Evolutionary conservation across 2,797 vertebrate species (phyloP).

Genomic region (Hippopotamyrus pictus): DNA sequence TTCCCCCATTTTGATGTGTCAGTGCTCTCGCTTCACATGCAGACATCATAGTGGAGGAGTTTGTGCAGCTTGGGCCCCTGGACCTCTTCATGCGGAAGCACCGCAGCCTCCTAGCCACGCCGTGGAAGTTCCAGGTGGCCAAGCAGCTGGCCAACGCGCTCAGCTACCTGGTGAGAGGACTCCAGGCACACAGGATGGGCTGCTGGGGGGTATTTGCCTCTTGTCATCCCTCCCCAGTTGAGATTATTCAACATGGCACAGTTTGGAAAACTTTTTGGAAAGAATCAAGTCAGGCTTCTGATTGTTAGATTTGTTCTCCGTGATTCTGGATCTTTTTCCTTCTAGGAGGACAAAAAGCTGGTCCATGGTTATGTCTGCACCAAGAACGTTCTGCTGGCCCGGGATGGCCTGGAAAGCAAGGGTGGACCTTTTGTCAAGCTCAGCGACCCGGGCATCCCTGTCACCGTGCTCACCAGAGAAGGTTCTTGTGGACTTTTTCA

Average conservation of each 20-base stretch:
- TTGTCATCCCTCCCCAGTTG: background rate
- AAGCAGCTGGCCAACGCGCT: constrained; percentile 92
- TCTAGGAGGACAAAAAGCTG: constrained; percentile 91
- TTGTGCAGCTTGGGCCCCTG: constrained; percentile 82
- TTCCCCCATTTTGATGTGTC: background rate
- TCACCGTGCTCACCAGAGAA: constrained; percentile 84
- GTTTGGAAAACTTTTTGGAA: background rate
- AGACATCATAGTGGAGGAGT: constrained; percentile 99
- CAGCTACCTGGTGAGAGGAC: constrained; percentile 82
- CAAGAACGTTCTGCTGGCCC: constrained; percentile 90
- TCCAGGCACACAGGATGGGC: background rate
- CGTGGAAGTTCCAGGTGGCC: constrained; percentile 97
- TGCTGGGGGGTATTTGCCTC: background rate
- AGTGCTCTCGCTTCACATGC: background rate
- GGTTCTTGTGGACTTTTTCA: constrained; percentile 59
- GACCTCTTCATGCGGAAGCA: constrained; percentile 88
- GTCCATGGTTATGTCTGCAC: constrained; percentile 92
- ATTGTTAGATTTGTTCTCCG: background rate
- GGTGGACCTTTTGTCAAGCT: constrained; percentile 93
- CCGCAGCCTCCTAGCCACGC: constrained; percentile 71
- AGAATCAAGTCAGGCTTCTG: background rate
- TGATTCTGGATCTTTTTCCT: constrained; percentile 30
- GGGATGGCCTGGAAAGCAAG: constrained; percentile 73
- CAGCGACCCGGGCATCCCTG: constrained; percentile 90
- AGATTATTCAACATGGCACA: background rate